Evolutionary conservation across 2,888 invertebrate species (phyloP), one percentile per base, ranked within the genome.

Genomic region (Drosophila flavopinicola): DNA sequence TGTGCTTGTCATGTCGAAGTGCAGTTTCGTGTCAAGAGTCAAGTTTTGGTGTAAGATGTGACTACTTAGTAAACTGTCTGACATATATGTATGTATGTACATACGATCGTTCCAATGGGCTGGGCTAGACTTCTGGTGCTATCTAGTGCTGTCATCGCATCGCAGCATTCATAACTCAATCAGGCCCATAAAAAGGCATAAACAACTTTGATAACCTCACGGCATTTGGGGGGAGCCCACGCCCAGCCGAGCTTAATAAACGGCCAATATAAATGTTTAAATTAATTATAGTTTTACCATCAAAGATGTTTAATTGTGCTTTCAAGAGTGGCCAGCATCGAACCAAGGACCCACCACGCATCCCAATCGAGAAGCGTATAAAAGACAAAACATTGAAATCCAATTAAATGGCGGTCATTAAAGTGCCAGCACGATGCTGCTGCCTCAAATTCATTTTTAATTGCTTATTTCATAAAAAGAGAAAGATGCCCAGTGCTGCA

Each of bases 391-490:
- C 87, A 83, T 83, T 87, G 87, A 87, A 83, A 83, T 71, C 74
- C 85, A 85, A 83, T 83, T 83, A 83, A 83, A 85, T 78, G 83
- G 38, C 41, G 44, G 57, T 61, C 74, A 70, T 83, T 87, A 87
- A 83, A 71, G 35, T 66, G 83, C 83, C 87, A 85, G 87, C 83
- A 87, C n/a, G n/a, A n/a, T 85, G 82, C 38, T 67, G 47, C 52
- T 64, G 72, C 49, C 70, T 76, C 76, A 82, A 87, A 85, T 82
- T 69, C 78, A 68, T 69, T 82, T 83, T 83, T 85, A 83, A 83
- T 87, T 87, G 83, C 76, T 78, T 78, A 83, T 85, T 87, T 76
- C 83, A 82, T 87, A 82, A 85, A 87, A 75, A 66, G 42, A 42
- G 41, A 58, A 64, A 69, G 42, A 47, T 30, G 20, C 20, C 20